phyloP scores from a whole-genome alignment of 2,113 vertebrate species.

The Ascaphus truei region DNA sequence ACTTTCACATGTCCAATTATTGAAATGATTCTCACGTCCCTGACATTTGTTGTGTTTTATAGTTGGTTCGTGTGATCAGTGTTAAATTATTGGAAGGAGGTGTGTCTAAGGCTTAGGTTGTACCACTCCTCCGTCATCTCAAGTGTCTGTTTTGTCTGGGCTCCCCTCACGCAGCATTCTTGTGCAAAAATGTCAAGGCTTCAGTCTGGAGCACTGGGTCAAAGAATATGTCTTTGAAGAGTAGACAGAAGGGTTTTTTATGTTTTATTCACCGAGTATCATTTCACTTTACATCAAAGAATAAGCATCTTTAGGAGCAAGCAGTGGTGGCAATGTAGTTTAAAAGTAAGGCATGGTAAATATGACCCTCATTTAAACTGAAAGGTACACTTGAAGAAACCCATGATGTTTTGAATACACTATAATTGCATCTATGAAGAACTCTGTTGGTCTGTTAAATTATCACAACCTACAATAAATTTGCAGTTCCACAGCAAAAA shows the following conservation, averaged over 20 bases:
- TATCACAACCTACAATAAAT: no score
- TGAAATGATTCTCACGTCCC: constrained; percentile 5
- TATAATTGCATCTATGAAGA: no score
- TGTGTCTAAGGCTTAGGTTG: constrained; percentile 57
- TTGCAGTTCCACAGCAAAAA: constrained; percentile 35
- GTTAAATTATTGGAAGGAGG: constrained; percentile 49
- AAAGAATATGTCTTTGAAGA: constrained; percentile 81
- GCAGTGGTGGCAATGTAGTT: constrained; percentile 48
- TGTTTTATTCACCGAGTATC: constrained; percentile 72
- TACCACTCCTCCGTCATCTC: constrained; percentile 64
- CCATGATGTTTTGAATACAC: no score
- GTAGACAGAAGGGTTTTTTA: constrained; percentile 57
- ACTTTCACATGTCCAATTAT: no score
- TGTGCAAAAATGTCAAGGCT: constrained; percentile 69
- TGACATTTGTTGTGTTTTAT: constrained; percentile 43
- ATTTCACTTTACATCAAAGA: constrained; percentile 78
- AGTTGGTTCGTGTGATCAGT: constrained; percentile 49
- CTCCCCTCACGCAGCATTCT: constrained; percentile 63
- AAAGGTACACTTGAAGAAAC: no score
- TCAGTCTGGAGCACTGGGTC: constrained; percentile 75
- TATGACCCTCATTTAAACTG: constrained; percentile 37
- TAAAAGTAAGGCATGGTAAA: constrained; percentile 51
- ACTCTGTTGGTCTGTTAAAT: no score
- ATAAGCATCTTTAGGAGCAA: constrained; percentile 62
- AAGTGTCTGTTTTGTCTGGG: constrained; percentile 91